Evolutionary conservation across 2,888 invertebrate species (phyloP).

Genomic region (Portevinia maculata): DNA sequence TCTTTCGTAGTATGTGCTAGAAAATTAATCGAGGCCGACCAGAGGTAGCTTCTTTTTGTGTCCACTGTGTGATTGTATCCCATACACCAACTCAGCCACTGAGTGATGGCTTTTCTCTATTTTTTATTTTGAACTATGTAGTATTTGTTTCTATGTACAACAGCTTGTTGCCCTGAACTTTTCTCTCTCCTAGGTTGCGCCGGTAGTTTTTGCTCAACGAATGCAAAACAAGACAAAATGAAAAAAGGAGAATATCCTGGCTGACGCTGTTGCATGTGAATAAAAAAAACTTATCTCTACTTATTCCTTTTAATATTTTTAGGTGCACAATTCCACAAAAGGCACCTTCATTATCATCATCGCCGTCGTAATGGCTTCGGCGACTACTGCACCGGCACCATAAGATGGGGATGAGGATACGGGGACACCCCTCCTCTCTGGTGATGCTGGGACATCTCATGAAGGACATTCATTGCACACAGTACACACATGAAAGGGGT

Average conservation of each 20-base stretch:
- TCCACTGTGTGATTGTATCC: slow-evolving; percentile 6
- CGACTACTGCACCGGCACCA: slow-evolving; percentile 47
- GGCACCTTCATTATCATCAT: slow-evolving; percentile 50
- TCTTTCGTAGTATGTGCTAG: slow-evolving; percentile 2
- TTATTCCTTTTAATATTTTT: slow-evolving; percentile 68
- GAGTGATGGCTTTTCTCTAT: slow-evolving; percentile 48
- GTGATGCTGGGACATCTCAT: slow-evolving; percentile 68
- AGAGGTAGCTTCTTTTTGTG: slow-evolving; percentile 30
- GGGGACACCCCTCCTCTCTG: slow-evolving; percentile 41
- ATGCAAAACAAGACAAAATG: slow-evolving; percentile 63
- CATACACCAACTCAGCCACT: slow-evolving; percentile 11
- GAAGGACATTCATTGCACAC: slow-evolving; percentile 71
- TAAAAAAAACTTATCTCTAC: slow-evolving; percentile 71
- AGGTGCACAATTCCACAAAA: slow-evolving; percentile 53
- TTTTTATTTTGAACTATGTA: slow-evolving; percentile 31
- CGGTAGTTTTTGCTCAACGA: slow-evolving; percentile 57
- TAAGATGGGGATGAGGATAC: slow-evolving; percentile 39
- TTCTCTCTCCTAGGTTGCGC: slow-evolving; percentile 13
- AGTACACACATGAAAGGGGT: slow-evolving; percentile 34
- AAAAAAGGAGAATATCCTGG: background rate
- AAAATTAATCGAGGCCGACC: slow-evolving; percentile 14
- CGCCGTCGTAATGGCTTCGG: slow-evolving; percentile 18
- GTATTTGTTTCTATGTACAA: slow-evolving; percentile 8
- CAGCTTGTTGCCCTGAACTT: slow-evolving; percentile 39
- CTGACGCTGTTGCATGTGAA: slow-evolving; percentile 67